A percentile compares a stretch with the other conserved stretches of the same genome.
Evolutionary conservation across 2,113 vertebrate genomes (phyloP).

Genomic region (Eonycteris spelaea): DNA sequence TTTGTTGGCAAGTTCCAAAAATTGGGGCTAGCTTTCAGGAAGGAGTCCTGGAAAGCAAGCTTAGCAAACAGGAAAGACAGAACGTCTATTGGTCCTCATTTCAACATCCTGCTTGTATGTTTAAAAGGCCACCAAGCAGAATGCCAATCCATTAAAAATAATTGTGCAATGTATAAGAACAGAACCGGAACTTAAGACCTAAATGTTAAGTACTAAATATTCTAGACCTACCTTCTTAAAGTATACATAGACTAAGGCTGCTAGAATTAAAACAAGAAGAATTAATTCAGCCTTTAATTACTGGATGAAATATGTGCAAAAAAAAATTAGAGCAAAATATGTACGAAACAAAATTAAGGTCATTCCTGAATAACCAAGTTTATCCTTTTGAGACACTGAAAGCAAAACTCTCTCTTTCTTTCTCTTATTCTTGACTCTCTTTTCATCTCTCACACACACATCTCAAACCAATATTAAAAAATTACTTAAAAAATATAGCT

Average conservation of each 20-base stretch:
- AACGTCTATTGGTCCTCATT: neutral
- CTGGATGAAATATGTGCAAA: constrained; percentile 66
- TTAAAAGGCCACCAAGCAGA: neutral
- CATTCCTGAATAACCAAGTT: constrained; percentile 69
- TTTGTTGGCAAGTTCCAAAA: neutral
- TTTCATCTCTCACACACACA: neutral
- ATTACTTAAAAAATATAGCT: neutral
- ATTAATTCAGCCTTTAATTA: constrained; percentile 47
- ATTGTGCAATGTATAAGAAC: neutral
- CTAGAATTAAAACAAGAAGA: constrained; percentile 42
- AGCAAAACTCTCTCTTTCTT: neutral
- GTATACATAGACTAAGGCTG: neutral
- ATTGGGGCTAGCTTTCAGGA: neutral
- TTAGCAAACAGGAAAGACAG: constrained; percentile 36
- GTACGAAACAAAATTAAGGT: constrained; percentile 75
- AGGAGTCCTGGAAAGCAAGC: constrained; percentile 22
- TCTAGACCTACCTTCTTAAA: neutral
- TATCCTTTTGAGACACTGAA: constrained; percentile 33
- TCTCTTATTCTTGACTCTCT: neutral
- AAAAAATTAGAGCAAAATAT: constrained; percentile 64
- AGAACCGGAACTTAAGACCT: neutral
- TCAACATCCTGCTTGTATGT: neutral
- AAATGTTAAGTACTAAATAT: neutral
- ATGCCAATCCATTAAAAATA: neutral
- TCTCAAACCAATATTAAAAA: neutral